A percentile compares a stretch with the other conserved stretches of the same genome.
phyloP scores from a whole-genome alignment of 2,797 vertebrate species.

The Alosa sapidissima region DNA sequence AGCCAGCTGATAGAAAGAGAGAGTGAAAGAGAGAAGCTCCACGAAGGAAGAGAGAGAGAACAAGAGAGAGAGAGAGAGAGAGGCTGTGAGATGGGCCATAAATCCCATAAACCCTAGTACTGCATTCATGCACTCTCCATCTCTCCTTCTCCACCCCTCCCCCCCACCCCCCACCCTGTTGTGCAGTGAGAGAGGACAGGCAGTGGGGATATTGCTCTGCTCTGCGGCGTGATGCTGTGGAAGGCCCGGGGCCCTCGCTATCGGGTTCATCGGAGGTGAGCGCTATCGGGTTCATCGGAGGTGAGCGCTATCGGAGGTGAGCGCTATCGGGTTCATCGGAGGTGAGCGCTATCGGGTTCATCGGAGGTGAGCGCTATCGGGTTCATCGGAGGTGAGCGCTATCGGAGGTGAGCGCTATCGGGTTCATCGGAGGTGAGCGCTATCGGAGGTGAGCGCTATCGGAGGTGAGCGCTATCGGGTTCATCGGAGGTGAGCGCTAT shows the following conservation, averaged over 20 bases:
- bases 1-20: constrained; percentile 51
- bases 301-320: too few relatives aligned
- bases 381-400: constrained; percentile 11
- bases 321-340: constrained; percentile 13
- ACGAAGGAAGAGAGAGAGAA: neutral
- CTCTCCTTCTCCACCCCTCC: constrained; percentile 28
- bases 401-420: too few relatives aligned
- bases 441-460: too few relatives aligned
- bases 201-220: neutral
- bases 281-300: constrained; percentile 13
- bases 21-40: constrained; percentile 42
- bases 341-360: constrained; percentile 16
- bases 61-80: constrained; percentile 15
- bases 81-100: constrained; percentile 62
- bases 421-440: constrained; percentile 13
- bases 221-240: neutral
- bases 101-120: constrained; percentile 70
- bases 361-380: constrained; percentile 13
- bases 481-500: constrained; percentile 16
- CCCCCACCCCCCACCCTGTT: neutral
- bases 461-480: neutral
- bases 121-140: constrained; percentile 48
- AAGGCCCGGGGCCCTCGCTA: neutral
- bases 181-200: neutral
- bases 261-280: constrained; percentile 13